Base-by-base conservation (phyloP, 2,797 vertebrate species). In the Prionace glauca region DNA sequence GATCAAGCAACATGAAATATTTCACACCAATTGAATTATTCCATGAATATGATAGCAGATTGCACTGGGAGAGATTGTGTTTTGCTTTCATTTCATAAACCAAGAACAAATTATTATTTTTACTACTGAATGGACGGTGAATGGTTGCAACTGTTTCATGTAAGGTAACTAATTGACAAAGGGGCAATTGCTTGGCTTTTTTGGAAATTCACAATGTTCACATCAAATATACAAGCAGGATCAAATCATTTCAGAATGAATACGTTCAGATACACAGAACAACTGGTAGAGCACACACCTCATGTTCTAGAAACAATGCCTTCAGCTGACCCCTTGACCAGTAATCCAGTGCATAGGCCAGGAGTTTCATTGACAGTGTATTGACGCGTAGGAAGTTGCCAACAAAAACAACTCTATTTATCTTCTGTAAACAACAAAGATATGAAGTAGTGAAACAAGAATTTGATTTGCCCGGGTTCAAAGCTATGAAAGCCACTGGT, bases 321-420 rank as follows among this genome's bases (percentile, higher is more conserved):
- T 98, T 98, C 96, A 98, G 96, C 95, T 98, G 98, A 90, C 98
- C 98, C 96, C 98, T 98, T 26, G 98, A 98, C 98, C 98, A 98
- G 84, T 98, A 98, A 97, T 98, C 98, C 97, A 98, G 97, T 96
- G 98, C 98, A 97, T 98, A 98, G 1, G 98, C 98, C 96, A 98
- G 96, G 96, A 98, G 98, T 96, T 98, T 98, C 98, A 98, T 98
- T 7, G 98, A 98, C 95, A 98, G 97, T 81, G 98, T 98, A 97
- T 98, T 98, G 96, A 98, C 98, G 95, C 98, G 98, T 96, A 98
- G 96, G 96, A 98, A 98, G 96, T 98, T 98, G 95, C 98, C 98
- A 96, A 98, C 98, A 96, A 98, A 98, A 96, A 98, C 97, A 96
- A 98, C 98, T 97, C 97, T 97, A 96, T 98, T 98, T 97, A 98